Base-by-base conservation (phyloP, 2,888 invertebrate species). In the Thera obeliscata region DNA sequence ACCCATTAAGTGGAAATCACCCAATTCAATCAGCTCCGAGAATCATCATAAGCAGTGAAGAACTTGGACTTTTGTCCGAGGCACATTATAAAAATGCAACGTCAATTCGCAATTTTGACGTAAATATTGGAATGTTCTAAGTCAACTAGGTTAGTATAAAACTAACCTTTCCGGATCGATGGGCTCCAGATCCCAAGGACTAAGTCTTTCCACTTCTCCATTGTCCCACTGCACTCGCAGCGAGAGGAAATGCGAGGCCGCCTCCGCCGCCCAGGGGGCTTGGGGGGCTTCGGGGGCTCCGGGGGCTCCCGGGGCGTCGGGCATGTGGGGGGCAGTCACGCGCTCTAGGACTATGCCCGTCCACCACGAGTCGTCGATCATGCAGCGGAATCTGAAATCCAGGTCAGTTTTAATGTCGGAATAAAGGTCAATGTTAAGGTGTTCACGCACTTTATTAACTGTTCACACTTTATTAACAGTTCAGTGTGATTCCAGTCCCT, bases 331-430 rank as follows among this genome's bases (percentile, higher is more conserved):
- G 3, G 66, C 64, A 74, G 56, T 35, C 57, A 38, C 54, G 43
- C 70, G 81, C 82, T 89, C 90, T 66, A 88, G 74, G 69, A 92
- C 86, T 36, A 82, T 78, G 48, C 99, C 99, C 84, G 97, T 96
- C 98, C 98, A 99, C 99, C 99, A 99, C 58, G 96, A 96, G 85
- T 98, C 98, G 84, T 99, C 98, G 75, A 99, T 98, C 95, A 98
- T 97, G 81, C 98, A 98, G 22, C 98, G 95, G 89, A 98, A 98
- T 69, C 96, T 66, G 48, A 2, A 12, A 48, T 48, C 43, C 8
- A 9, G 43, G 8, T 3, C 38, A 38, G 3, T 3, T 3, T 38
- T 5, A 38, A 38, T 4, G 3, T 38, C 5, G 38, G 5, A 4
- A 38, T 38, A 38, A 22, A 22, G 22, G 22, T 22, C 22, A 22